Evolutionary conservation across 2,797 vertebrate species (phyloP), one percentile per base, ranked within the genome.

Genomic region (Enteromius argenteus): DNA sequence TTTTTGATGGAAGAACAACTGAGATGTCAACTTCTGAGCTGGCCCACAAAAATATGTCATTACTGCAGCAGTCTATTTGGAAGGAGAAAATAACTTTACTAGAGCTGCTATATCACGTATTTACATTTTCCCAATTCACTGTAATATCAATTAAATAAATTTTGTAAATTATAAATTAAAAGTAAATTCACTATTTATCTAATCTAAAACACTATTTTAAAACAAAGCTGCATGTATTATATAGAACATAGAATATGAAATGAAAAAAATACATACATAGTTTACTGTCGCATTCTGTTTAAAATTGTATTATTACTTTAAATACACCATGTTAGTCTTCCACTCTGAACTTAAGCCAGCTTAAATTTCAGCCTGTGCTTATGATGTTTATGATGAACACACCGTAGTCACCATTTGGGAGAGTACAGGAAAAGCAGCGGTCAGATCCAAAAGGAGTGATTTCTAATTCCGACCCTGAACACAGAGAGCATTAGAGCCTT

Each of bases 401-500:
- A 88, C 80, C 5, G 1, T 14, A 49, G 19, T 37, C 53, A 42
- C 0, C 13, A 3, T 68, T 39, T 15, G 53, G 42, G 44, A 66
- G 60, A 78, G 68, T 23, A 44, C 17, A 75, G 60, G 73, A 27
- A 67, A 21, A 39, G 21, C 46, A 35, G 62, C 30, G 62, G 62
- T 66, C 30, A 66, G 62, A 66, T 66, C 30, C 62, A 66, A 66
- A 66, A 32, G 62, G 62, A 66, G 37, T 72, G 67, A 64, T 79
- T 72, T 64, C 19, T 46, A 84, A 64, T n/a, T 37, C 7, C 30
- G 27, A 81, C 83, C 56, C 21, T 42, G 56, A 85, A 81, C 67
- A 85, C 87, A 85, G 73, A 91, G 89, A 80, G 86, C 86, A 85
- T 83, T 91, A 84, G 87, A 86, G 86, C 76, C 62, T 86, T 86